phyloP scores from a whole-genome alignment of 1,140 invertebrate species.

The Chelonus insularis region DNA sequence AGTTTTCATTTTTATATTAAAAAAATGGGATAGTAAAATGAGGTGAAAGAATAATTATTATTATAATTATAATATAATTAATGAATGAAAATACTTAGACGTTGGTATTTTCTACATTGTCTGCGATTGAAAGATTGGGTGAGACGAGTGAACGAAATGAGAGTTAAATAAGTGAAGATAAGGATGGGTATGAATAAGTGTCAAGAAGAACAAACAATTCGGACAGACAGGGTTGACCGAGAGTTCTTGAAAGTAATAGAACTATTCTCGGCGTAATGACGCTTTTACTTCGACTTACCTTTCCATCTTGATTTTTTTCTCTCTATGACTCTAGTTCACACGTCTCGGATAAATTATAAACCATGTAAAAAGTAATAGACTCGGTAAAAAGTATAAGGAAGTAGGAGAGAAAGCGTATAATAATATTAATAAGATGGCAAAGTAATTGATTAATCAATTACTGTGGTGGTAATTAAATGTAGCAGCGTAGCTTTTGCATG shows the following conservation, averaged over 20 bases:
- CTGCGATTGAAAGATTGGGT: constrained; percentile 13
- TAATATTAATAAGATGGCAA: neutral
- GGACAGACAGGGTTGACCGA: constrained; percentile 32
- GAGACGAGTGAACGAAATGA: constrained; percentile 3
- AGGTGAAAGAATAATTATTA: constrained; percentile 38
- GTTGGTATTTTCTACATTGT: constrained; percentile 43
- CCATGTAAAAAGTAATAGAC: neutral
- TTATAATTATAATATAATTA: constrained; percentile 33
- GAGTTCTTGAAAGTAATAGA: neutral
- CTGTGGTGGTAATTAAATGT: constrained; percentile 32
- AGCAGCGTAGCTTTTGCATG: constrained; percentile 42
- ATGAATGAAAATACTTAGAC: constrained; percentile 30
- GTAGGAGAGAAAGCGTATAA: neutral
- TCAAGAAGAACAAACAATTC: constrained; percentile 21
- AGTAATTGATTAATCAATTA: neutral
- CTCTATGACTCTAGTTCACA: neutral
- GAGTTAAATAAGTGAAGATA: neutral
- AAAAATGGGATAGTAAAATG: constrained; percentile 41
- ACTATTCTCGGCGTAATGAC: constrained; percentile 1
- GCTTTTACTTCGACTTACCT: constrained; percentile 12
- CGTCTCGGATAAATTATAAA: neutral
- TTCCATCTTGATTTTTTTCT: neutral
- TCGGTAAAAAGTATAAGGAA: neutral
- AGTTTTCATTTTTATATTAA: constrained; percentile 63
- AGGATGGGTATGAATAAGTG: neutral